phyloP scores from a whole-genome alignment of 2,888 invertebrate species.

The Dimorphilus gyrociliatus region DNA sequence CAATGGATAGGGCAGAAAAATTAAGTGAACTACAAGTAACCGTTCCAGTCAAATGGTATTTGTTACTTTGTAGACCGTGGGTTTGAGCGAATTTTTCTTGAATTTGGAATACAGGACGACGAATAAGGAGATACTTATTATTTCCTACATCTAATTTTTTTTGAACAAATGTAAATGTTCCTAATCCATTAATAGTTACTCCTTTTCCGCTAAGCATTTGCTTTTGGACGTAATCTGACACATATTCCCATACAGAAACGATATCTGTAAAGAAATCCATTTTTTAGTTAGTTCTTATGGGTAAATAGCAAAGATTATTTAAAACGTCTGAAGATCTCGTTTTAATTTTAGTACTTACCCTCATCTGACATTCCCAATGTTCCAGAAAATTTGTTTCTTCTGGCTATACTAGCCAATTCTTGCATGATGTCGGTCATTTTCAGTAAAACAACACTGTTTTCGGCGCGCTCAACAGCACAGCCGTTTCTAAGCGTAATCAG shows the following conservation, averaged over 20 bases:
- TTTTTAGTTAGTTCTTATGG: too few species aligned
- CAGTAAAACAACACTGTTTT: too few species aligned
- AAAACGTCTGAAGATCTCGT: too few species aligned
- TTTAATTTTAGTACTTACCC: too few species aligned
- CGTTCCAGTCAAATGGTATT: slow-evolving; percentile 15
- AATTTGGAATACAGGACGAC: slow-evolving; percentile 35
- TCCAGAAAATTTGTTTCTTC: slow-evolving; percentile 27
- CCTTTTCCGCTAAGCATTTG: slow-evolving; percentile 28
- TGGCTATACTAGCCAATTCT: slow-evolving; percentile 27
- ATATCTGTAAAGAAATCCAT: slow-evolving; percentile 24
- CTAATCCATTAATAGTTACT: slow-evolving; percentile 28
- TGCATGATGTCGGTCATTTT: slow-evolving; percentile 28
- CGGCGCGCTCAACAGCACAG: too few species aligned
- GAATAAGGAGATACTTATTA: slow-evolving; percentile 32
- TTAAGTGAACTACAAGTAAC: too few species aligned
- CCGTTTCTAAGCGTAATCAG: too few species aligned
- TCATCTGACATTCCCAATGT: slow-evolving; percentile 26
- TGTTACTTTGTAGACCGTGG: slow-evolving; percentile 28
- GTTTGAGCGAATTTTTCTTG: slow-evolving; percentile 35
- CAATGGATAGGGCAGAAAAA: slow-evolving; percentile 29
- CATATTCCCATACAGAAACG: slow-evolving; percentile 32
- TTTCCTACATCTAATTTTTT: slow-evolving; percentile 35
- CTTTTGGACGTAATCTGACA: slow-evolving; percentile 31
- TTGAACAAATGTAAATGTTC: slow-evolving; percentile 34
- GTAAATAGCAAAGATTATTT: too few species aligned